A percentile compares a stretch with the other conserved stretches of the same genome.
Evolutionary conservation across 2,797 vertebrate genomes (phyloP).

Genomic region (Pangasius krempfi): DNA sequence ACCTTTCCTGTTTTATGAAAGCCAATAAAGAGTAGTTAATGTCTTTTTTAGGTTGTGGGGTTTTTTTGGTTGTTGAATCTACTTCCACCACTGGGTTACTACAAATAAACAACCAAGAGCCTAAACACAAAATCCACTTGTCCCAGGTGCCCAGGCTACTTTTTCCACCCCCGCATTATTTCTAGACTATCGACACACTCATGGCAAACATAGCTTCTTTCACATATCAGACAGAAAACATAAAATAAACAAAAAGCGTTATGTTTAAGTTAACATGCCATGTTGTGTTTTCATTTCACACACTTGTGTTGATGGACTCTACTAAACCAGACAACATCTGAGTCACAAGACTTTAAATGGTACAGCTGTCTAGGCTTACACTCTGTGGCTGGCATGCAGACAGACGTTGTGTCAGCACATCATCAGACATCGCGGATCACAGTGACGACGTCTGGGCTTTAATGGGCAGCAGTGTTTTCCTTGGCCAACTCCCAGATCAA

Average conservation of each 20-base stretch:
- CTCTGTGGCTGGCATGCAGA: conserved; percentile 30
- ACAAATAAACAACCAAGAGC: not conserved
- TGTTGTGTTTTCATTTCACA: conserved; percentile 31
- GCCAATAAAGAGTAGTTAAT: no score
- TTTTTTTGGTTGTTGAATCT: not conserved
- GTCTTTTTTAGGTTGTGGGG: not conserved
- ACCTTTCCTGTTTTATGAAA: not conserved
- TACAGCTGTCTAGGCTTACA: not conserved
- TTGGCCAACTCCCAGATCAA: conserved; percentile 7
- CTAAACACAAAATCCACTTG: not conserved
- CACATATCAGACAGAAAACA: not conserved
- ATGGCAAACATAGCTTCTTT: not conserved
- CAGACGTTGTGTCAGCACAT: conserved; percentile 45
- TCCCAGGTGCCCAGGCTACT: not conserved
- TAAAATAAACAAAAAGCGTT: not conserved
- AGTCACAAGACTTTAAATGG: conserved; percentile 35
- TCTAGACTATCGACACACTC: not conserved
- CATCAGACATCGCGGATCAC: conserved; percentile 27
- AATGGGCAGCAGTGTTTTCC: not conserved
- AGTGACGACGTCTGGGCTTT: conserved; percentile 26
- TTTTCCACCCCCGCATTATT: not conserved
- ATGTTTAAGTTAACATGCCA: conserved; percentile 30
- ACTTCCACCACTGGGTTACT: not conserved
- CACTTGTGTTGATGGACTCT: conserved; percentile 28
- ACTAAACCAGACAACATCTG: conserved; percentile 24